phyloP scores from a whole-genome alignment of 2,797 vertebrate genomes.

The Tamandua tetradactyla region DNA sequence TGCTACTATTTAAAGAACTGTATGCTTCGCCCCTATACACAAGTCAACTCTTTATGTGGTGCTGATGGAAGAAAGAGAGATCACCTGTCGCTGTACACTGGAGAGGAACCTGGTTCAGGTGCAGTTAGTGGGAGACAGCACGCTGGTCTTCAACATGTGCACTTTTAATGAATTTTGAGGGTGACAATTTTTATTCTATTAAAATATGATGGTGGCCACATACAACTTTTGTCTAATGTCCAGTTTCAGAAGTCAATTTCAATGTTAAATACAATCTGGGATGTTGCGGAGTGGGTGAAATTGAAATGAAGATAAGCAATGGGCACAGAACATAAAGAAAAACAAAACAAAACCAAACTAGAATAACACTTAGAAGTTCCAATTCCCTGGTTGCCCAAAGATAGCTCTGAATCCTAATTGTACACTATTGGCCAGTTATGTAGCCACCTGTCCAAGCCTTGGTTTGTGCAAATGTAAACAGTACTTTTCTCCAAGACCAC shows the following conservation, averaged over 20 bases:
- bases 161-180: neutral
- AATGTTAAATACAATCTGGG: neutral
- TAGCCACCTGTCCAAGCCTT: neutral
- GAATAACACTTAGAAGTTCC: neutral
- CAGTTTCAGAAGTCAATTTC: neutral
- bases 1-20: neutral
- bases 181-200: neutral
- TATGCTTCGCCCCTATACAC: neutral
- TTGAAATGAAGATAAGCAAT: neutral
- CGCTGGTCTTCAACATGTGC: neutral
- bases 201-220: neutral
- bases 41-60: neutral
- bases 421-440: neutral
- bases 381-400: neutral
- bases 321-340: neutral
- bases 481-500: neutral
- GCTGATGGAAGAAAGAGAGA: neutral
- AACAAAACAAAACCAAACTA: neutral
- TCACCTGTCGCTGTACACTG: neutral
- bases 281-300: neutral
- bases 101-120: neutral
- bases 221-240: neutral
- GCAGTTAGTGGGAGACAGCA: neutral
- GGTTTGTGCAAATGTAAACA: neutral
- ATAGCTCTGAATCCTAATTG: neutral